Evolutionary conservation across 2,888 invertebrate species (phyloP), one percentile per base, ranked within the genome.

Genomic region (Rhingia rostrata): DNA sequence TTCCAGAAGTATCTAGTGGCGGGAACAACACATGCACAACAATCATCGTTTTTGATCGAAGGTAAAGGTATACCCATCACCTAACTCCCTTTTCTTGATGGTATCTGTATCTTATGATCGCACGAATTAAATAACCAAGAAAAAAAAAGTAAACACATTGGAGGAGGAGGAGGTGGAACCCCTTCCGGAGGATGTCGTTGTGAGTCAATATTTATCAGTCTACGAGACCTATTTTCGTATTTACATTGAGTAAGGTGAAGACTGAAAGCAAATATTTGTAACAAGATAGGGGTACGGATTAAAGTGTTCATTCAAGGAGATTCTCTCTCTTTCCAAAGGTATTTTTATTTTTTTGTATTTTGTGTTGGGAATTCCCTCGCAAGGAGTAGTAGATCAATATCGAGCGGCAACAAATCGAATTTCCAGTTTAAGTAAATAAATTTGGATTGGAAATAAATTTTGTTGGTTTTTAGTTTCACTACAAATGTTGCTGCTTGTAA

Each of bases 191-290:
- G 39, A 67, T 33, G 60, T 61, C 47, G 35, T 37, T 41, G 49
- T 56, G 2, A 43, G 54, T 66, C 53, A 83, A 83, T 83, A 78
- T 78, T 78, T 73, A 41, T 14, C 9, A 22, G 41, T 6, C 10
- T 30, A 10, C 4, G 9, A 10, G 30, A 4, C 39, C 9, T 30
- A 14, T 22, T 61, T 60, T 56, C 4, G 37, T n/a, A 32, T 39
- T 14, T 43, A 9, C 53, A 7, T 4, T 51, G 39, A 14, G 51
- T 22, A 22, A 22, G 22, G 22, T 39, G 35, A 51, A 61, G 45
- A 69, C 43, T 41, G 45, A 45, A 73, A 73, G 63, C 39, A 83
- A 83, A 83, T 83, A 83, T 83, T 83, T 83, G 69, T 56, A 37
- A 78, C 33, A 32, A 54, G 61, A 63, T 70, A 70, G 49, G n/a